phyloP scores from a whole-genome alignment of 2,113 vertebrate species.

The Regulus satrapa region DNA sequence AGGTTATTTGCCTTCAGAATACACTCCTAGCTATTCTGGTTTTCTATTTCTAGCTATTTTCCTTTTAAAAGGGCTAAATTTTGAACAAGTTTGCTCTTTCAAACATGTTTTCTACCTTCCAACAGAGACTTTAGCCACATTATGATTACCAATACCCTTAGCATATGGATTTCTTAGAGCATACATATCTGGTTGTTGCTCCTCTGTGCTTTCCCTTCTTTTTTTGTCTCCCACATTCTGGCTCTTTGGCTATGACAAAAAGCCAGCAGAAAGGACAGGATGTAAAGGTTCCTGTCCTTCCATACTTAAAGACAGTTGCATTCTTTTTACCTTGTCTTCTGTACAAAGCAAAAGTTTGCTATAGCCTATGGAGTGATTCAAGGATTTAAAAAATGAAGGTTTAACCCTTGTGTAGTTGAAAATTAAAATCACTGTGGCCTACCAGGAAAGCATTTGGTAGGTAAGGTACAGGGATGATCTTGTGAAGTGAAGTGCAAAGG shows the following conservation, averaged over 20 bases:
- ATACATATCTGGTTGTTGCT: neutral
- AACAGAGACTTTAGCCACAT: neutral
- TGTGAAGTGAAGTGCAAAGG: neutral
- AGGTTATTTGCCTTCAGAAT: neutral
- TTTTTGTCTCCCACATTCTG: neutral
- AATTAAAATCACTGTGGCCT: neutral
- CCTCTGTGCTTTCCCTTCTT: neutral
- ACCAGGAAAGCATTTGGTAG: neutral
- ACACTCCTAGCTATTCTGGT: neutral
- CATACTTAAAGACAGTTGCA: neutral
- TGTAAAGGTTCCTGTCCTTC: neutral
- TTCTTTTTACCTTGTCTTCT: neutral
- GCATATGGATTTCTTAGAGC: neutral
- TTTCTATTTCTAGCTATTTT: too few relatives aligned
- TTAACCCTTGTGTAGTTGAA: neutral
- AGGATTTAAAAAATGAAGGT: neutral
- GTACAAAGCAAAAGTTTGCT: neutral
- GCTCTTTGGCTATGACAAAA: neutral
- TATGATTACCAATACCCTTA: neutral
- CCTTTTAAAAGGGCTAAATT: neutral
- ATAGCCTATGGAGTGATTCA: neutral
- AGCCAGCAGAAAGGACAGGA: neutral
- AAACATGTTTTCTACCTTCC: neutral
- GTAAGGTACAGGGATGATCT: neutral
- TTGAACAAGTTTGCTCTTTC: neutral